phyloP scores from a whole-genome alignment of 2,797 vertebrate species.

The Gymnopithys bicolor region DNA sequence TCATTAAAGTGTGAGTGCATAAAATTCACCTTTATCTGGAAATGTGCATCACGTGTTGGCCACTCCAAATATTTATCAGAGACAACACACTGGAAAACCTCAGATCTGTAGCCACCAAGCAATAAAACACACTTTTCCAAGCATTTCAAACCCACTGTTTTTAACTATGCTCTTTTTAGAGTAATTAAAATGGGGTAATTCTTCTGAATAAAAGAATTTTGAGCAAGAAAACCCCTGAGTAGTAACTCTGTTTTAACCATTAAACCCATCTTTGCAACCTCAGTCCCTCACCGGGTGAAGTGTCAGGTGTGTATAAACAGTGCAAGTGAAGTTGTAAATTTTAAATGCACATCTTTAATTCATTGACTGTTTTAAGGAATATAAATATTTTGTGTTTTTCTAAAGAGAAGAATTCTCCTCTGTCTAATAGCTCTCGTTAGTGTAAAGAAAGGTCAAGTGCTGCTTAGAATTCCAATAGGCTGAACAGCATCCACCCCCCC shows the following conservation, averaged over 20 bases:
- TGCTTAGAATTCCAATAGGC: not conserved
- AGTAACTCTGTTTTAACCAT: not conserved
- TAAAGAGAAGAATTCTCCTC: not conserved
- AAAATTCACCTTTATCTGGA: constrained; percentile 4
- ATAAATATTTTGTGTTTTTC: not conserved
- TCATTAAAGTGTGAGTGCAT: not conserved
- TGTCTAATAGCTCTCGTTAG: not conserved
- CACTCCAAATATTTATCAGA: not conserved
- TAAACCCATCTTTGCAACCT: not conserved
- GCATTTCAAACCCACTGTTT: not conserved
- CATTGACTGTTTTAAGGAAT: not conserved
- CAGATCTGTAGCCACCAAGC: not conserved
- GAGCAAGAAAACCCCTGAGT: not conserved
- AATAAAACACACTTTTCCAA: not conserved
- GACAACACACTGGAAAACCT: not conserved
- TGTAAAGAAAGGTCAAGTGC: not conserved
- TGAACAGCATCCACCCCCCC: not conserved
- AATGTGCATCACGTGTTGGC: not conserved
- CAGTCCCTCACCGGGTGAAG: not conserved
- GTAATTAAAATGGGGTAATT: not conserved
- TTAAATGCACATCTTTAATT: not conserved
- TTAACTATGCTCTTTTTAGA: not conserved
- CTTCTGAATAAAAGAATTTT: not conserved
- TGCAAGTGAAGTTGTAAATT: not conserved
- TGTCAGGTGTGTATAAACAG: not conserved